These are phyloP conservation scores for Lasioglossum malachurum DNA, from an alignment of 2,888 invertebrate species.

Conservation along the genomic window DNA sequence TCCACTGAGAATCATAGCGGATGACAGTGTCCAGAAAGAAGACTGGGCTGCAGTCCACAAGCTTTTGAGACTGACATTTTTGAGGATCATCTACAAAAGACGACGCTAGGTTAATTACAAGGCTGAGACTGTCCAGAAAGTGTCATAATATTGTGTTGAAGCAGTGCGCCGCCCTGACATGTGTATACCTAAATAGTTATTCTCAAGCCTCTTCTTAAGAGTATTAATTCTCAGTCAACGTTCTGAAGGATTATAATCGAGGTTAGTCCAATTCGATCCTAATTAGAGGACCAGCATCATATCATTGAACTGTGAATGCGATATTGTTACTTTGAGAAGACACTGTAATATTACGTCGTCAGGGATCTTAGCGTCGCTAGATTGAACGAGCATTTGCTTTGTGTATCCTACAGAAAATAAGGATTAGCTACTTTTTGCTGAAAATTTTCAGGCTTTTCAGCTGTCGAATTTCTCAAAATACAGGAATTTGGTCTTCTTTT, in stretches of 20 bases:
- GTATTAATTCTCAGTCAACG: neutral
- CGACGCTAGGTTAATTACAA: neutral
- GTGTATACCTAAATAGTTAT: constrained; percentile 27
- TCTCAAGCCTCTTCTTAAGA: neutral
- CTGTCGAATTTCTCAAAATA: neutral
- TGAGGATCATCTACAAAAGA: neutral
- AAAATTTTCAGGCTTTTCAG: neutral
- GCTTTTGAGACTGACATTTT: neutral
- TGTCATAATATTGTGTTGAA: constrained; percentile 51
- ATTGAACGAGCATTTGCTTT: neutral
- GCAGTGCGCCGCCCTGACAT: constrained; percentile 36
- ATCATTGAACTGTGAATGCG: neutral
- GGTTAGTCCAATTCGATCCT: neutral
- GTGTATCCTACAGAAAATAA: neutral
- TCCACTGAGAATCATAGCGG: neutral
- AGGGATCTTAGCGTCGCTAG: neutral
- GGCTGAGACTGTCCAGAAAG: constrained; percentile 16
- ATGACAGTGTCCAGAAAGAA: neutral
- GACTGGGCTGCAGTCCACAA: no score
- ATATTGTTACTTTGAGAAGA: neutral
- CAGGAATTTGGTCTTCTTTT: neutral
- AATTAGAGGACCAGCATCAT: neutral
- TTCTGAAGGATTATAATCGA: neutral
- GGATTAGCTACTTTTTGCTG: neutral
- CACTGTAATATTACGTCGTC: neutral